phyloP scores from a whole-genome alignment of 2,113 vertebrate genomes.

The Catharus bicknelli region DNA sequence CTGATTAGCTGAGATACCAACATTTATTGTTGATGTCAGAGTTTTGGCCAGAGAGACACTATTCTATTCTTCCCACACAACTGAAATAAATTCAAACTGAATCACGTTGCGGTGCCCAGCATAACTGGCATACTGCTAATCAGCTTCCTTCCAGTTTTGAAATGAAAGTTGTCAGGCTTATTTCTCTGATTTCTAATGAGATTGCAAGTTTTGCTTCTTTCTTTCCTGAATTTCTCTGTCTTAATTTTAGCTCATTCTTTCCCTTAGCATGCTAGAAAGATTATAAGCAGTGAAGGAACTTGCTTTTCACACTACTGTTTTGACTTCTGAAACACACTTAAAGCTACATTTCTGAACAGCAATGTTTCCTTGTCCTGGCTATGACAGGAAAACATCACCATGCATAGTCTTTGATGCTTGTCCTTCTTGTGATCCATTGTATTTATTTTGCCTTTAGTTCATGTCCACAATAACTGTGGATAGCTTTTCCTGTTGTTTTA shows the following conservation, averaged over 20 bases:
- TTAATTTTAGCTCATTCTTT: slow-evolving; percentile 28
- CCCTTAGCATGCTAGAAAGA: not conserved
- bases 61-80: not conserved
- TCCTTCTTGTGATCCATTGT: not conserved
- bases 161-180: not conserved
- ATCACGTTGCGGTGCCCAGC: not conserved
- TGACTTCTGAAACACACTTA: not conserved
- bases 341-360: not conserved
- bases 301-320: not conserved
- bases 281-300: not conserved
- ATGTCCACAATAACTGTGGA: not conserved
- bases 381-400: not conserved
- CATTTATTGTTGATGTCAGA: not conserved
- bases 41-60: not conserved
- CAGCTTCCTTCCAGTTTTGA: slow-evolving; percentile 19
- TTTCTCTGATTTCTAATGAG: not conserved
- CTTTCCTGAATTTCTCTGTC: not conserved
- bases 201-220: slow-evolving; percentile 18
- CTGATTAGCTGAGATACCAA: not conserved
- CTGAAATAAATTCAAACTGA: slow-evolving; percentile 10
- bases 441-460: slow-evolving; percentile 7
- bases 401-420: not conserved
- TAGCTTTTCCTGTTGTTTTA: slow-evolving; percentile 17
- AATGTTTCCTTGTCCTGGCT: not conserved
- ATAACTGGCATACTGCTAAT: not conserved